phyloP scores from a whole-genome alignment of 2,797 vertebrate genomes.

The Valencia hispanica region DNA sequence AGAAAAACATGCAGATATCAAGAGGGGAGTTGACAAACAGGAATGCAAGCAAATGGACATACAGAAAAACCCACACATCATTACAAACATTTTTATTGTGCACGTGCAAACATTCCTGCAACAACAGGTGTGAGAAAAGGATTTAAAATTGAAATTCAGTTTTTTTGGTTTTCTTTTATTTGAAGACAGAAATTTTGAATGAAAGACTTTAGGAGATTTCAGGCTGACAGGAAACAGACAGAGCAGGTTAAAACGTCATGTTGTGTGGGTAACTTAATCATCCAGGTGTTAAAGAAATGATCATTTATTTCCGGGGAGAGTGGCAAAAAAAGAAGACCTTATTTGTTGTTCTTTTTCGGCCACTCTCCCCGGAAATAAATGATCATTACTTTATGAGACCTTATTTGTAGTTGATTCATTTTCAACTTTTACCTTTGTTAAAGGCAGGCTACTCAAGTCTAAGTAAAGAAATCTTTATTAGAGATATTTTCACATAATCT shows the following conservation, averaged over 20 bases:
- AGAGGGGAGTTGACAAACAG: constrained; percentile 33
- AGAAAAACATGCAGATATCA: constrained; percentile 43
- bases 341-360: too few relatives aligned
- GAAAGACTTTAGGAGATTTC: background rate
- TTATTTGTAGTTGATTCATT: background rate
- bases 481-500: background rate
- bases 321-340: background rate
- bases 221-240: background rate
- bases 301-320: background rate
- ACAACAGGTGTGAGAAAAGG: constrained; percentile 6
- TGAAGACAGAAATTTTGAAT: too few relatives aligned
- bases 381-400: too few relatives aligned
- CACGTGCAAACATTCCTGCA: background rate
- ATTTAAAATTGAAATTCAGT: background rate
- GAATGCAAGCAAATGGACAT: constrained; percentile 27
- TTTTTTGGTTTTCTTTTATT: background rate
- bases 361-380: too few relatives aligned
- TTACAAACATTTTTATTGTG: constrained; percentile 10
- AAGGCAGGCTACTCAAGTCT: background rate
- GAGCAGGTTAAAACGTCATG: background rate
- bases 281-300: background rate
- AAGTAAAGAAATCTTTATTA: background rate
- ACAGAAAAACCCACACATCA: background rate
- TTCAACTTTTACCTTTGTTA: background rate
- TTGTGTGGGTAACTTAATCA: background rate